Evolutionary conservation across 2,888 invertebrate genomes (phyloP).

Genomic region (Heliconius aoede): DNA sequence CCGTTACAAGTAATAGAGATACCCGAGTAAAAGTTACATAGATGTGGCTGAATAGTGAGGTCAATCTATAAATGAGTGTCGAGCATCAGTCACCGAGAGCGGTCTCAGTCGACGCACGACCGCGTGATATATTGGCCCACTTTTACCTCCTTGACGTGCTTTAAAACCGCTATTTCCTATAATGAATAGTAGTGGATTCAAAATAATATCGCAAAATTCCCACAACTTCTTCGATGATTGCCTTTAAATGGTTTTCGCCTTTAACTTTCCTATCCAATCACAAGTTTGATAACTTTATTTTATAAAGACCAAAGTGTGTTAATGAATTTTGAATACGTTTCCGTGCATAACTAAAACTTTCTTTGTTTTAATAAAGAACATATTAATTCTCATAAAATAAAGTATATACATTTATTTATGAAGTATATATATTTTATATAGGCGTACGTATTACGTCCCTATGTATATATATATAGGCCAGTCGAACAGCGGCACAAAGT

Average conservation of each 20-base stretch:
- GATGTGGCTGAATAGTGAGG: constrained; percentile 60
- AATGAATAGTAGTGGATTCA: constrained; percentile 68
- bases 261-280: constrained; percentile 69
- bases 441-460: too few relatives aligned
- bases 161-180: constrained; percentile 64
- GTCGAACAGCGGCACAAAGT: too few relatives aligned
- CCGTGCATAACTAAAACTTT: background rate
- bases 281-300: constrained; percentile 68
- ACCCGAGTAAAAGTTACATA: constrained; percentile 16
- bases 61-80: constrained; percentile 76
- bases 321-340: constrained; percentile 39
- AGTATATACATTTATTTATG: too few relatives aligned
- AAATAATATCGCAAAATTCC: constrained; percentile 62
- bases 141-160: constrained; percentile 74
- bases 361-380: background rate
- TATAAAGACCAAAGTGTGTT: constrained; percentile 53
- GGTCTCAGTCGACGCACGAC: constrained; percentile 55
- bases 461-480: too few relatives aligned
- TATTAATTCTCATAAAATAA: background rate
- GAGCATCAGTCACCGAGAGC: constrained; percentile 65
- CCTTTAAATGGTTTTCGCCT: constrained; percentile 75
- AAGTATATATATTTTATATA: too few relatives aligned
- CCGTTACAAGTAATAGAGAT: constrained; percentile 9
- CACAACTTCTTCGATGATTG: constrained; percentile 66
- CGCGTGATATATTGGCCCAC: constrained; percentile 68